Base-by-base conservation (phyloP, 1,140 invertebrate genomes). In the Papilio polytes region DNA sequence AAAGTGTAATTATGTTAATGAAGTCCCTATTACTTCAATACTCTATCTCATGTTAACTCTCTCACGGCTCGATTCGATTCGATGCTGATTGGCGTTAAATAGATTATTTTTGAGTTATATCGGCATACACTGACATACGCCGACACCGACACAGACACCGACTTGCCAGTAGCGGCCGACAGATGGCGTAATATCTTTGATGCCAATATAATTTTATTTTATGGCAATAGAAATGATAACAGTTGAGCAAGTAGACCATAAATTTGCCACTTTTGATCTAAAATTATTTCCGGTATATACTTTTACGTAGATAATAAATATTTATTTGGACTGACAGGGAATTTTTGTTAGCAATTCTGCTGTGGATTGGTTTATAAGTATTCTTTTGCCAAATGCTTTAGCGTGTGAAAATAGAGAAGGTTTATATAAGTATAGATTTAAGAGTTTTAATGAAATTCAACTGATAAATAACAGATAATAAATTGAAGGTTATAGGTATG, bases 41-140 rank as follows among this genome's bases (percentile, higher is more conserved):
- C 78, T 78, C 80, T 79, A 76, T 83, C 36, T 44, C 59, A 48
- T 80, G 74, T 73, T 56, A 79, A 79, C 73, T 79, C 81, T 83
- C 74, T 79, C 78, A 83, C 82, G 80, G 53, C 80, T 80, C 80
- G 82, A 83, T 83, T 83, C 80, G 82, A 46, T 83, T 81, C 76
- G 82, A 81, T 81, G 77, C 80, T 77, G 80, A 83, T 83, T 83
- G 80, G 82, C 80, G 82, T 83, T 83, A 83, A 83, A 83, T 83
- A 80, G 82, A 83, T 83, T 81, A 81, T 83, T 81, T 70, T 80
- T 81, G 82, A 83, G 73, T 83, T 77, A 83, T 78, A 80, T 81
- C 59, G 82, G 76, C 72, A 76, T 31, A 79, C 66, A 59, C 76
- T 53, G 66, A 73, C 72, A 51, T 59, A 56, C 6, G 8, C 53